phyloP scores from a whole-genome alignment of 2,888 invertebrate genomes.

The Hirtodrosophila duncani region DNA sequence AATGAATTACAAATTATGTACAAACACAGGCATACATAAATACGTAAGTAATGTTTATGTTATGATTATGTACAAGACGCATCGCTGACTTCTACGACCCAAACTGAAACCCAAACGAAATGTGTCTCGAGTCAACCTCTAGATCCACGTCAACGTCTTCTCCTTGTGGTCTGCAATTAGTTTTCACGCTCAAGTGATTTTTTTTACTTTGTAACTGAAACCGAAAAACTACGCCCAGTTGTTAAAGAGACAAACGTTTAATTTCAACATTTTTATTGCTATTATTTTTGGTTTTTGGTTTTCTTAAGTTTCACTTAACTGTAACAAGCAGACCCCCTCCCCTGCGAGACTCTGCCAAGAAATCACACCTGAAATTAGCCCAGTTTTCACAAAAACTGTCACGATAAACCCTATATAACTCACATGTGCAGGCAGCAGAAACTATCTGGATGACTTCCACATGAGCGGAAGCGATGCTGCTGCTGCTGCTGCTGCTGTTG shows the following conservation, averaged over 20 bases:
- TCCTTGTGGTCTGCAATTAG: constrained; percentile 32
- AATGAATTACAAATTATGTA: constrained; percentile 14
- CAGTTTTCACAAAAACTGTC: constrained; percentile 25
- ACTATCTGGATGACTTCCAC: constrained; percentile 38
- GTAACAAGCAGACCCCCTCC: too few relatives aligned
- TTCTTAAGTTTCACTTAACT: too few relatives aligned
- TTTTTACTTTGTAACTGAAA: background rate
- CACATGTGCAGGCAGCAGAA: constrained; percentile 13
- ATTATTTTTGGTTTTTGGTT: constrained; percentile 23
- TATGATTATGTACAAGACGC: constrained; percentile 51
- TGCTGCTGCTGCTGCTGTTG: too few relatives aligned
- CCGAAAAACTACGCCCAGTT: constrained; percentile 20
- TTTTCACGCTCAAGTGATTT: constrained; percentile 44
- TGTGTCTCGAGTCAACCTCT: constrained; percentile 17
- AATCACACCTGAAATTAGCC: constrained; percentile 25
- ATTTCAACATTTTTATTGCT: too few relatives aligned
- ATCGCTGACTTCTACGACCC: constrained; percentile 33
- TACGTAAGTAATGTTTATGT: constrained; percentile 15
- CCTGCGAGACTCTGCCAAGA: too few relatives aligned
- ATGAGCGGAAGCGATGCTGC: constrained; percentile 23
- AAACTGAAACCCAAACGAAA: too few relatives aligned
- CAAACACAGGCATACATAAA: background rate
- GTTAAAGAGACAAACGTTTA: constrained; percentile 39
- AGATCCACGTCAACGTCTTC: constrained; percentile 5
- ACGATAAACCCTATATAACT: constrained; percentile 22